Percentiles rank a stretch among this genome's conserved stretches.
Evolutionary conservation across 2,113 vertebrate genomes (phyloP).

Genomic region (Anhinga rufa): DNA sequence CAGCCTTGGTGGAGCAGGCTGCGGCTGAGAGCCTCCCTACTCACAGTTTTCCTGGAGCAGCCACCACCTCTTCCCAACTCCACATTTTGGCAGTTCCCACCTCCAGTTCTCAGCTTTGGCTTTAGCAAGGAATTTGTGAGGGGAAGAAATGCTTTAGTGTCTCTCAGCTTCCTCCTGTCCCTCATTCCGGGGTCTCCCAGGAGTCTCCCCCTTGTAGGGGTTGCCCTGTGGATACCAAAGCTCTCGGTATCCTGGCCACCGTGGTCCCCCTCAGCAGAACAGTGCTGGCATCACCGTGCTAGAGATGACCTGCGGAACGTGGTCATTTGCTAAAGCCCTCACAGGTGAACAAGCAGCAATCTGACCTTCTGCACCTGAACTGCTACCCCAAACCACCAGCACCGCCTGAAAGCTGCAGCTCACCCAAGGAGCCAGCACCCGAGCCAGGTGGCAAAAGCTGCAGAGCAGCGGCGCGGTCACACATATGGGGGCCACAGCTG

Average conservation of each 20-base stretch:
- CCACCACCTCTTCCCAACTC: neutral
- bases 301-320: neutral
- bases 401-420: neutral
- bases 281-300: accelerated
- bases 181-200: neutral
- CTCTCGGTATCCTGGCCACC: neutral
- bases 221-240: neutral
- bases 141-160: neutral
- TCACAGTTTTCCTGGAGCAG: neutral
- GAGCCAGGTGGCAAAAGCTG: neutral
- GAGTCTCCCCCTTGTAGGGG: neutral
- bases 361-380: neutral
- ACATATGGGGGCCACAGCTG: accelerated
- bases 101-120: neutral
- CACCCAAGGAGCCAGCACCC: neutral
- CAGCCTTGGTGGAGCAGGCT: neutral
- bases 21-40: neutral
- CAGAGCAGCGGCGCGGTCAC: neutral
- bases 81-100: neutral
- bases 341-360: neutral
- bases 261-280: neutral
- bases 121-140: neutral
- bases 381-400: neutral
- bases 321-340: neutral
- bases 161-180: neutral